These are phyloP conservation scores for Chrosomus eos DNA, from an alignment of 2,797 vertebrate genomes.

Conservation along the genomic window DNA sequence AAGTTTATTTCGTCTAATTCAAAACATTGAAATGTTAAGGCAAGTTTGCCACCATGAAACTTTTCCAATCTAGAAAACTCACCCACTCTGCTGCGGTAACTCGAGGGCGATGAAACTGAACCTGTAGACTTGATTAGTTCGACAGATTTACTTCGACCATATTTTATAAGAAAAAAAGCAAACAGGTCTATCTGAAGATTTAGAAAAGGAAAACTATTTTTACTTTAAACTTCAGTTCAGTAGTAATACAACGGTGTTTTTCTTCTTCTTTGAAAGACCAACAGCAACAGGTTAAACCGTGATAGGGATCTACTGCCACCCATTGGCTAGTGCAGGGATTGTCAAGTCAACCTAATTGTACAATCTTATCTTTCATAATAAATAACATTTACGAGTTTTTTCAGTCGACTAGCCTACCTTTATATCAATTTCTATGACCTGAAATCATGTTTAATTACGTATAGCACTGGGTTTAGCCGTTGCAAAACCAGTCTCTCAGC, in stretches of 20 bases:
- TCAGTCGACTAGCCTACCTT: neutral
- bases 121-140: neutral
- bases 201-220: neutral
- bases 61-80: neutral
- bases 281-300: constrained; percentile 2
- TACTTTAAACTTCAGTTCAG: neutral
- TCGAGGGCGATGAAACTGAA: constrained; percentile 10
- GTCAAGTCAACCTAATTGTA: neutral
- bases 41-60: neutral
- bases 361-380: neutral
- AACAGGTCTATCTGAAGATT: neutral
- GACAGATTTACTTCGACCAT: neutral
- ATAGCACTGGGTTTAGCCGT: neutral
- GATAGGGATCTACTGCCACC: constrained; percentile 16
- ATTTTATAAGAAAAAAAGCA: neutral
- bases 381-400: neutral
- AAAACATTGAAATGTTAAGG: neutral
- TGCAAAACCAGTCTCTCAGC: neutral
- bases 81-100: neutral
- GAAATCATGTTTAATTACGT: neutral
- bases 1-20: neutral
- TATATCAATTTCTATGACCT: neutral
- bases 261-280: neutral
- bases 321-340: neutral
- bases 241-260: neutral